Evolutionary conservation across 2,797 vertebrate species (phyloP).

Genomic region (Pangasius macronema): DNA sequence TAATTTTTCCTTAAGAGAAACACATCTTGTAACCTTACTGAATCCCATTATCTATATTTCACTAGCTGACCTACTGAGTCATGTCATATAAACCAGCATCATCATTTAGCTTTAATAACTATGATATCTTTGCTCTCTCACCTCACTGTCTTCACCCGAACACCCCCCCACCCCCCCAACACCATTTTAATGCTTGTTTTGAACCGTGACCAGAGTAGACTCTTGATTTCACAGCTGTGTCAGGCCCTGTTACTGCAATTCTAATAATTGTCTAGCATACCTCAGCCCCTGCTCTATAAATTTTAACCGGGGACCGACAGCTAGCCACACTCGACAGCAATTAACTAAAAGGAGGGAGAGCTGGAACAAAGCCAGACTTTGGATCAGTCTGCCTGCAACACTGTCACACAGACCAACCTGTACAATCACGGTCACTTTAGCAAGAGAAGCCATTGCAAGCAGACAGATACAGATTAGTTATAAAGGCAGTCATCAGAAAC

Average conservation of each 20-base stretch:
- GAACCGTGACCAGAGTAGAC: constrained; percentile 63
- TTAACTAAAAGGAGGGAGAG: constrained; percentile 52
- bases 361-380: constrained; percentile 31
- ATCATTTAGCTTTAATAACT: not conserved
- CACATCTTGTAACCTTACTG: not conserved
- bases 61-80: not conserved
- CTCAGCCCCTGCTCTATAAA: constrained; percentile 29
- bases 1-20: not conserved
- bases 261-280: constrained; percentile 59
- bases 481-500: constrained; percentile 5
- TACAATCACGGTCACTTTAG: constrained; percentile 23
- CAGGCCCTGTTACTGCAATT: constrained; percentile 56
- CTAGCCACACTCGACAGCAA: constrained; percentile 48
- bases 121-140: not conserved
- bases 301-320: constrained; percentile 44
- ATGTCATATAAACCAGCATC: not conserved
- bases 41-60: not conserved
- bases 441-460: constrained; percentile 1
- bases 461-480: not conserved
- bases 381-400: constrained; percentile 2
- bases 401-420: constrained; percentile 36
- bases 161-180: constrained; percentile 35
- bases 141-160: not conserved
- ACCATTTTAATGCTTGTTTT: constrained; percentile 63
- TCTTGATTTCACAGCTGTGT: constrained; percentile 67